Evolutionary conservation across 2,888 invertebrate genomes (phyloP).

Genomic region (Ochropleura leucogaster): DNA sequence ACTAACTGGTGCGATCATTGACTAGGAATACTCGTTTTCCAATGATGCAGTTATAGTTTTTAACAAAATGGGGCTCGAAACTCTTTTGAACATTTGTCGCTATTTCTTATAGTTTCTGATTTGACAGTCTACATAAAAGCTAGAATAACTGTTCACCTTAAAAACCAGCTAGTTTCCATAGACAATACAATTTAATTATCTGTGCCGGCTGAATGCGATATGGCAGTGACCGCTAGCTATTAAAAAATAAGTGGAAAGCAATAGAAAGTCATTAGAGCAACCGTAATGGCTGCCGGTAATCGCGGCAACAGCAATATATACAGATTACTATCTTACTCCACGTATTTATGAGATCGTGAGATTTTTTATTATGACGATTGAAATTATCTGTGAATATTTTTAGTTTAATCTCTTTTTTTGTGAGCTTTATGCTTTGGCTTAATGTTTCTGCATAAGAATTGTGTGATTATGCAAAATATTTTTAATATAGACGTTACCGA

Average conservation of each 20-base stretch:
- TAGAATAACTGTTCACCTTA: neutral
- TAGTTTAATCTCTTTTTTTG: constrained; percentile 42
- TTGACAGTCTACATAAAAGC: neutral
- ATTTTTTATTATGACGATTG: constrained; percentile 55
- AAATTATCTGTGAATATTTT: constrained; percentile 58
- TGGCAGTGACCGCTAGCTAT: constrained; percentile 63
- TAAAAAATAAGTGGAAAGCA: constrained; percentile 68
- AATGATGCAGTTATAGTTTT: too few relatives aligned
- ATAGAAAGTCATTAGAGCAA: constrained; percentile 70
- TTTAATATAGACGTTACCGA: constrained; percentile 60
- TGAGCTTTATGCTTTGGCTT: constrained; percentile 33
- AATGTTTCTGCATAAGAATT: constrained; percentile 55
- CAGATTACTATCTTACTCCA: constrained; percentile 61
- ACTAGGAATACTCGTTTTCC: too few relatives aligned
- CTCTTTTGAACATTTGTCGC: too few relatives aligned
- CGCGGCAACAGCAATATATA: constrained; percentile 63
- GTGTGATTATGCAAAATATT: constrained; percentile 57
- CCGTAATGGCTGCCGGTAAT: constrained; percentile 60
- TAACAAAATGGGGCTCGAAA: too few relatives aligned
- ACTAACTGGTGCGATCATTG: too few relatives aligned
- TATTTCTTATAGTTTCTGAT: too few relatives aligned
- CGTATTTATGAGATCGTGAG: constrained; percentile 61
- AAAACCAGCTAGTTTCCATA: constrained; percentile 1
- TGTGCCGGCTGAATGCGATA: constrained; percentile 56
- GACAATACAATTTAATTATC: constrained; percentile 55